Base-by-base conservation (phyloP, 2,888 invertebrate species). In the Stramonita haemastoma region DNA sequence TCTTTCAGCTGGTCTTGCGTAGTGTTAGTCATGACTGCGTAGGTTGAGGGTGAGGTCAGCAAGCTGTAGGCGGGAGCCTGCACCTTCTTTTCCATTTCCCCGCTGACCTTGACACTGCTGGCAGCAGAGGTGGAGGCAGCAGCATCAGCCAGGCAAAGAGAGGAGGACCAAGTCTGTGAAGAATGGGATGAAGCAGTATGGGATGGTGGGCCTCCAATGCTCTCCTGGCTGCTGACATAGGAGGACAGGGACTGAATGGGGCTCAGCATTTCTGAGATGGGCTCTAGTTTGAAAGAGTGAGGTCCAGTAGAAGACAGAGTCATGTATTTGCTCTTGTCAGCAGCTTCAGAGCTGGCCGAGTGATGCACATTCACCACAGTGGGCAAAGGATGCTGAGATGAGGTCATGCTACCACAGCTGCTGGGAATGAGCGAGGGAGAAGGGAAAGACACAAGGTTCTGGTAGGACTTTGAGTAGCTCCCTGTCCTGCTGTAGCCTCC, bases 281-380 rank as follows among this genome's bases (percentile, higher is more conserved):
- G 97, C 94, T 98, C 98, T 93, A 98, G 96, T 96, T 98, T 97
- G 96, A 97, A 89, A n/a, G 89, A 89, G 46, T 85, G 85, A 36
- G 85, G 85, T 29, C 85, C 89, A 29, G 89, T 56, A 13, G 85
- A n/a, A 4, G 89, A 46, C 36, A 89, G 85, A n/a, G 89, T 89
- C 56, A 89, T 32, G 66, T 85, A 89, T 56, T 89, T 89, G 85
- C 56, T 32, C 85, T 89, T 89, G 85, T 89, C 85, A 73, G 85
- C 70, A 81, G 46, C 46, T 13, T 22, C 26, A 29, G 70, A 29
- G 32, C 56, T 34, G 22, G 88, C 36, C 8, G 77, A 17, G 32
- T 85, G 89, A 36, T 83, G 89, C 46, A 89, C 89, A 22, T 60
- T 89, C 15, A 88, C 89, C 29, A 60, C 73, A 26, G 70, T 5